These are phyloP conservation scores for Acropora yongei DNA, from an alignment of 64 coral and sea anemone species.

Conservation along the genomic window DNA sequence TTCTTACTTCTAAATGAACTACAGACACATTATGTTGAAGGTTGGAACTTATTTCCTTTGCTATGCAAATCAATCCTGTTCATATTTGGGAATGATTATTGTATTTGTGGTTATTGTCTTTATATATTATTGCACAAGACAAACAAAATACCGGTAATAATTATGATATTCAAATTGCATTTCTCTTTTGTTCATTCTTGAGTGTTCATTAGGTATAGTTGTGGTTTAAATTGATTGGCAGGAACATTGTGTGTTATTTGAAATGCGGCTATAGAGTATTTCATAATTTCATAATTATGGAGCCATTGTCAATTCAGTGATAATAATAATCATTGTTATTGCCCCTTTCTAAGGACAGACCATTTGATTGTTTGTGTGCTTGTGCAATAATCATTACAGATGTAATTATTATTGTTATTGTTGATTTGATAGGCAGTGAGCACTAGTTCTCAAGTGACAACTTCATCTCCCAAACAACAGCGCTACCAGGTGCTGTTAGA, in stretches of 20 bases:
- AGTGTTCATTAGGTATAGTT: background rate
- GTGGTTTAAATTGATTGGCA: too few species aligned
- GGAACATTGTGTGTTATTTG: too few species aligned
- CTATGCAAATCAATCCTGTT: background rate
- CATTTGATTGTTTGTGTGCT: background rate
- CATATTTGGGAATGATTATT: background rate
- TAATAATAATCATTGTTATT: too few species aligned
- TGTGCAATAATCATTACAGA: background rate
- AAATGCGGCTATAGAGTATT: too few species aligned
- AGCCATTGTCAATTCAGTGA: too few species aligned
- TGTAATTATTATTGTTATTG: background rate
- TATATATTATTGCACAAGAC: too few species aligned
- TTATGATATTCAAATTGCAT: too few species aligned
- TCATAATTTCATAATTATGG: too few species aligned
- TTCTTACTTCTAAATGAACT: background rate
- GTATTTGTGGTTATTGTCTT: too few species aligned
- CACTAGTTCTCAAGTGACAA: conserved; percentile 38
- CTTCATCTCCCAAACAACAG: conserved; percentile 82
- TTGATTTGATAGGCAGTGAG: conserved; percentile 36
- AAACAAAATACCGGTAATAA: too few species aligned
- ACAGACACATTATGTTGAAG: background rate
- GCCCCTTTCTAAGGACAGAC: too few species aligned
- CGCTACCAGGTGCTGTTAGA: conserved; percentile 81
- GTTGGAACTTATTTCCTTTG: background rate
- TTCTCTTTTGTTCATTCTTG: background rate